A percentile compares a stretch with the other conserved stretches of the same genome.
Conservation (phyloP, 2,797 vertebrate genomes). For the Miichthys miiuy region DNA sequence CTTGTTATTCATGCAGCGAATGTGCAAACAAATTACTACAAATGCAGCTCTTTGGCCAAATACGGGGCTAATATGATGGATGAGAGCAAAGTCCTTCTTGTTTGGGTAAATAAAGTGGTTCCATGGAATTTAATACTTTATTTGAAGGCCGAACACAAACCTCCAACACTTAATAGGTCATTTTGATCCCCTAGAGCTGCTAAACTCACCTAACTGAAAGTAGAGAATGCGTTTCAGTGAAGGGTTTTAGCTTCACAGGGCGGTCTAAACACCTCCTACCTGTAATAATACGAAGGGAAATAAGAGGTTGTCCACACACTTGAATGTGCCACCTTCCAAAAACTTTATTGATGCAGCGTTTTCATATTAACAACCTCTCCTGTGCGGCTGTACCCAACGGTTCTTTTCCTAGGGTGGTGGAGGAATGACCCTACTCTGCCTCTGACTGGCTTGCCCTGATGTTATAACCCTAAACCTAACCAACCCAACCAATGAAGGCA, state of each 20-base stretch:
- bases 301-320: background rate
- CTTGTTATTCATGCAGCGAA: conserved; percentile 20
- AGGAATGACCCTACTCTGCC: no score
- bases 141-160: background rate
- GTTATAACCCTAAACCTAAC: no score
- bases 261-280: background rate
- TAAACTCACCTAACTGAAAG: background rate
- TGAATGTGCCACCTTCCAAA: background rate
- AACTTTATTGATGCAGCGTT: background rate
- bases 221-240: background rate
- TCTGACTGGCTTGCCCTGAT: no score
- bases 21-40: conserved; percentile 22
- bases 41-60: conserved; percentile 35
- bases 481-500: no score
- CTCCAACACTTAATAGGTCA: background rate
- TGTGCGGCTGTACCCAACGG: no score
- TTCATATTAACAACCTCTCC: background rate
- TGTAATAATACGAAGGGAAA: background rate
- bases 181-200: background rate
- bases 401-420: no score
- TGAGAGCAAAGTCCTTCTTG: conserved; percentile 14
- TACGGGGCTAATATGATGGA: conserved; percentile 31
- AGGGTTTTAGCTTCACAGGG: background rate
- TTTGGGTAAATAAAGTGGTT: background rate
- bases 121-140: background rate